Conservation (phyloP, 2,797 vertebrate genomes). For the Merluccius polli region DNA sequence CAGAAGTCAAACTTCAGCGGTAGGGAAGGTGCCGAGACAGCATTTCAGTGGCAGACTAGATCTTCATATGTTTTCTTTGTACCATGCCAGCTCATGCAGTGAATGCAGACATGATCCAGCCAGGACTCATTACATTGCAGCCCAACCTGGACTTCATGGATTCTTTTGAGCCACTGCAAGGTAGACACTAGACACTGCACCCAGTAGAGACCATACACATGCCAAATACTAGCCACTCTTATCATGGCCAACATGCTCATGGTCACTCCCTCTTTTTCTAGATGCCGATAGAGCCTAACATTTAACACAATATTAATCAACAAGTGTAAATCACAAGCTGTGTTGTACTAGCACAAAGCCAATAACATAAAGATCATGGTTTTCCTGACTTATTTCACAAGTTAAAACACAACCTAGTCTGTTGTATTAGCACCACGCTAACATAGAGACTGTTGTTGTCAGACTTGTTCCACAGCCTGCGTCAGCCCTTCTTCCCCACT, state of each 20-base stretch:
- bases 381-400: background rate
- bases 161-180: constrained; percentile 94
- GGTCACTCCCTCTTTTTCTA: constrained; percentile 31
- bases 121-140: constrained; percentile 92
- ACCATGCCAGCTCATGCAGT: constrained; percentile 81
- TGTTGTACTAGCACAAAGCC: constrained; percentile 57
- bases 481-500: constrained; percentile 72
- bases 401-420: constrained; percentile 16
- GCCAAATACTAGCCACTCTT: constrained; percentile 47
- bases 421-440: constrained; percentile 60
- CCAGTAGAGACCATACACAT: constrained; percentile 33
- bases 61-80: background rate
- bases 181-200: constrained; percentile 40
- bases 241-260: constrained; percentile 32
- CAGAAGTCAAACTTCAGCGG: background rate
- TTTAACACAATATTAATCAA: constrained; percentile 33
- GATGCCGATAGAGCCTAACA: constrained; percentile 52
- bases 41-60: background rate
- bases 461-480: constrained; percentile 92
- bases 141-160: constrained; percentile 99
- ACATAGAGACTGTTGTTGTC: constrained; percentile 71
- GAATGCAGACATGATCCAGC: constrained; percentile 99
- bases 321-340: background rate
- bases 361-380: background rate
- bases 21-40: background rate